These are phyloP conservation scores for Limnephilus marmoratus DNA, from an alignment of 2,888 invertebrate species.

Conservation along the genomic window DNA sequence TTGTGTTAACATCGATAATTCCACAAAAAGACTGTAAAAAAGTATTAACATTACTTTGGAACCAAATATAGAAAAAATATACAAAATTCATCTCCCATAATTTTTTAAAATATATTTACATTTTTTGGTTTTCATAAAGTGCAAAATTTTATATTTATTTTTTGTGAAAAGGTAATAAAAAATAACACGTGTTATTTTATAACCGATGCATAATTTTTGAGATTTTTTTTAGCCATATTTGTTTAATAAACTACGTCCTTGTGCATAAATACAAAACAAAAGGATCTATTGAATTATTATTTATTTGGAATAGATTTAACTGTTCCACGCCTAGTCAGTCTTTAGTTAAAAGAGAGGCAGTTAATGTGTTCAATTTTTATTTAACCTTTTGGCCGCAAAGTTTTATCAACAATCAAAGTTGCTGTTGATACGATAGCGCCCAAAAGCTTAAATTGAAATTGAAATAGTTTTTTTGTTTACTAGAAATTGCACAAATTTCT, in stretches of 20 bases:
- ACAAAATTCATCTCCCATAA: not conserved
- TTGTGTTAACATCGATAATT: not conserved
- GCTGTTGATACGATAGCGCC: no score
- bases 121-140: not conserved
- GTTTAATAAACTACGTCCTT: not conserved
- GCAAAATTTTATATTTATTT: not conserved
- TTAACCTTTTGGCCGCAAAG: no score
- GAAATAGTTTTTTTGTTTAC: not conserved
- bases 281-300: not conserved
- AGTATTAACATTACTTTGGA: not conserved
- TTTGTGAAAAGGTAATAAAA: not conserved
- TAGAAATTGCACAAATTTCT: not conserved
- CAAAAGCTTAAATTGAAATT: no score
- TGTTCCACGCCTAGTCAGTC: slow-evolving; percentile 10
- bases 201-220: not conserved
- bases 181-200: not conserved
- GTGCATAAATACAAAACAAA: not conserved
- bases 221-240: not conserved
- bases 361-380: not conserved
- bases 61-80: not conserved
- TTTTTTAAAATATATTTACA: no score
- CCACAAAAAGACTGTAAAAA: not conserved
- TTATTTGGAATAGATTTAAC: slow-evolving; percentile 2
- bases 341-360: not conserved
- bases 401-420: no score